Evolutionary conservation across 2,113 vertebrate species (phyloP).

Genomic region (Pundamilia nyererei): DNA sequence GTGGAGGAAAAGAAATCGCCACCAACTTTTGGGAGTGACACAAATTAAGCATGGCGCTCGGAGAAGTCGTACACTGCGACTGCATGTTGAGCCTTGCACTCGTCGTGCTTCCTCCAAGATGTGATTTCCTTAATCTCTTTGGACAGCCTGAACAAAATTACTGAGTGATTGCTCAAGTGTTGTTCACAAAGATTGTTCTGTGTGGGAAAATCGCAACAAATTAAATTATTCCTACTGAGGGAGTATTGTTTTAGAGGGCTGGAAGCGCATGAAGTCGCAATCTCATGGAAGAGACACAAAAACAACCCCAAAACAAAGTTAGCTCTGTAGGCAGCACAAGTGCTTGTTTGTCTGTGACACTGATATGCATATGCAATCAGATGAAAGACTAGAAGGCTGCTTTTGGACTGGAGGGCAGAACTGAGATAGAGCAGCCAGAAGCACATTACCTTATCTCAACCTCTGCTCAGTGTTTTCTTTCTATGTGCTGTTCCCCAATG

Average conservation of each 20-base stretch:
- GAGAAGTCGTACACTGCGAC: background rate
- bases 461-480: slow-evolving; percentile 6
- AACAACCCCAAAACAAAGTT: background rate
- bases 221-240: slow-evolving; percentile 42
- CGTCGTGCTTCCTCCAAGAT: background rate
- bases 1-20: slow-evolving; percentile 36
- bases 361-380: slow-evolving; percentile 38
- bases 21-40: slow-evolving; percentile 34
- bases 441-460: slow-evolving; percentile 32
- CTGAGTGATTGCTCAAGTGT: slow-evolving; percentile 46
- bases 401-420: slow-evolving; percentile 3
- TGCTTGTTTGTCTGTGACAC: slow-evolving; percentile 42
- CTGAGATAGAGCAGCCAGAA: slow-evolving; percentile 8
- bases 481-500: background rate
- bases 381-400: slow-evolving; percentile 13
- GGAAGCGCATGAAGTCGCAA: background rate
- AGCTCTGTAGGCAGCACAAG: slow-evolving; percentile 19
- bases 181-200: slow-evolving; percentile 31
- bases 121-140: slow-evolving; percentile 35
- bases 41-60: background rate
- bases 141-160: slow-evolving; percentile 31
- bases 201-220: slow-evolving; percentile 37
- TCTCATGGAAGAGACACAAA: slow-evolving; percentile 16
- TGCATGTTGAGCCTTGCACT: background rate
- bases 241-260: slow-evolving; percentile 24